Base-by-base conservation (phyloP, 2,113 vertebrate species). In the Gorsachius goisagi region DNA sequence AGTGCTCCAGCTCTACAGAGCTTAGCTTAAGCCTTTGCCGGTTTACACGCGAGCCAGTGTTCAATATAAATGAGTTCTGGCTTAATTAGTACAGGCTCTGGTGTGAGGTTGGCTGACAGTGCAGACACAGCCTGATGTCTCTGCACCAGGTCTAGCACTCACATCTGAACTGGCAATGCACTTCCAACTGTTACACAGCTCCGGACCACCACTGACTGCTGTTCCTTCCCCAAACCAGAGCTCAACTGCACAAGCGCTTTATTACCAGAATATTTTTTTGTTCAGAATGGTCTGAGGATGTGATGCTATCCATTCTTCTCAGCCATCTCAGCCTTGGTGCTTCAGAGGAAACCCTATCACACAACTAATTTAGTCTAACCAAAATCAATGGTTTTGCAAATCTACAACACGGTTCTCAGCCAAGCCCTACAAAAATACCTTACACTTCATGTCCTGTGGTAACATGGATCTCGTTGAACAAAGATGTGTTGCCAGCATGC, bases 401-500 rank as follows among this genome's bases (percentile, higher is more conserved):
- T 32, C 50, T 41, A 77, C 37, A 37, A 59, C 62, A 35, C 13
- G 53, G 8, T 26, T 89, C 59, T 76, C 22, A n/a, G 53, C 27
- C 44, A 37, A 59, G 7, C 16, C 39, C 20, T 53, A 56, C 23
- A 56, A 62, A 69, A 79, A 59, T 18, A 71, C 56, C 56, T 88
- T 7, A 39, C 30, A 21, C 12, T 67, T 63, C 45, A 11, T 1
- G 7, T 55, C 52, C 52, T 47, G 21, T 62, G 26, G 35, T 49
- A 82, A 67, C 16, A 4, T 0, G 12, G 74, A 52, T 50, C 55
- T 53, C 0, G 0, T 1, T 14, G 53, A 45, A 11, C 23, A 52
- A 59, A 72, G 82, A 21, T 12, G 22, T 0, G 2, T 49, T 67
- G 33, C 22, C 62, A 41, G n/a, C 0, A 0, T 74, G 44, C 21